A percentile compares a stretch with the other conserved stretches of the same genome.
These are phyloP conservation scores for Neodon shergylaensis DNA, from an alignment of 2,113 vertebrate species.

Conservation along the genomic window DNA sequence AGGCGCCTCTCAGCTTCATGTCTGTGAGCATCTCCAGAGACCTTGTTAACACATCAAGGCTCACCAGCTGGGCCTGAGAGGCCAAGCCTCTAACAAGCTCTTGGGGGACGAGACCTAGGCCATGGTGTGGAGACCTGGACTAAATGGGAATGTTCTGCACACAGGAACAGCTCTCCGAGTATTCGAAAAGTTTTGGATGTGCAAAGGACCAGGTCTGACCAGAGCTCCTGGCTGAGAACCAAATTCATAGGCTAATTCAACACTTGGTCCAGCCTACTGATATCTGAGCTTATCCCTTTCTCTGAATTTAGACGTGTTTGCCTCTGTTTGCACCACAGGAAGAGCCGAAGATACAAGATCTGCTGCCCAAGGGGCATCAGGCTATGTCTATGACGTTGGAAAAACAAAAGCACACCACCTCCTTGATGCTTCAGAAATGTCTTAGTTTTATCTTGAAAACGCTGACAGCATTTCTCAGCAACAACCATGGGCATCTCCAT, in stretches of 20 bases:
- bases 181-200: background rate
- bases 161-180: background rate
- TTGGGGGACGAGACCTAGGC: background rate
- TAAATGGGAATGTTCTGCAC: background rate
- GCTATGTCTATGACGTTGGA: background rate
- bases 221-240: background rate
- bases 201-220: background rate
- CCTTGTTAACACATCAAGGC: conserved; percentile 39
- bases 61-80: background rate
- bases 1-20: background rate
- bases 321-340: background rate
- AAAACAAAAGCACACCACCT: background rate
- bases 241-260: background rate
- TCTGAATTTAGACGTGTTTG: background rate
- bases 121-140: background rate
- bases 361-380: background rate
- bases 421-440: background rate
- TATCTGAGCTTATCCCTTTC: background rate
- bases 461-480: background rate
- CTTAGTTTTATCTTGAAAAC: background rate
- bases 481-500: background rate
- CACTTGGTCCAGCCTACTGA: background rate
- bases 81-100: conserved; percentile 53
- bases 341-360: background rate
- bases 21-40: background rate